Evolutionary conservation across 2,797 vertebrate genomes (phyloP), one percentile per base, ranked within the genome.

Genomic region (Neosilurus hyrtlii): DNA sequence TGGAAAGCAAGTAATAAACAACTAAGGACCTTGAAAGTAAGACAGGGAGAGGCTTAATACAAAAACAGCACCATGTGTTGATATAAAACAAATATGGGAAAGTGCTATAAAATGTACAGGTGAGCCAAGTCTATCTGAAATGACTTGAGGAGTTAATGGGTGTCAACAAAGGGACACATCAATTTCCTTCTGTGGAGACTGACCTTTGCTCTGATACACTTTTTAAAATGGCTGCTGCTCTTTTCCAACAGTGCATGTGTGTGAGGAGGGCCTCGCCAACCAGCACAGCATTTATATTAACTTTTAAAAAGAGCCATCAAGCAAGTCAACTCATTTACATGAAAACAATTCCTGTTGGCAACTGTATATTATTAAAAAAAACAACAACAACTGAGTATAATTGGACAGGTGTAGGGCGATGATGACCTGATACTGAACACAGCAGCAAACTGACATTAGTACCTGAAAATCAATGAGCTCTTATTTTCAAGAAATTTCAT

Each of bases 1-100:
- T 63, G 37, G 30, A 79, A 11, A 24, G 35, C 43, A 43, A 82
- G 37, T 24, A 71, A 71, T 63, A 79, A 74, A 82, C 61, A 63
- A 51, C 15, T 78, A 24, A 65, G 57, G 59, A 63, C 75, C 61
- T 78, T 77, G 37, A 62, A 24, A 73, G 24, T 43, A 76, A 77
- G 20, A 63, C 63, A 78, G 35, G 61, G 43, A 65, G 61, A 78
- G 43, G 61, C n/a, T 9, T 37, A 61, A 65, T 52, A 65, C 43
- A 78, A 78, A 65, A 43, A 63, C 59, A 52, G 75, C 24, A 63
- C 59, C 75, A 52, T 65, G 61, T 63, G 43, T 5, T 78, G 14
- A 18, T 78, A 77, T 62, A 65, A 26, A 78, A 78, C 35, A 65
- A 78, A 78, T 26, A 30, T 26, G 59, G 14, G 37, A 1, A 49